Base-by-base conservation (phyloP, 2,113 vertebrate genomes). In the Fulica atra region DNA sequence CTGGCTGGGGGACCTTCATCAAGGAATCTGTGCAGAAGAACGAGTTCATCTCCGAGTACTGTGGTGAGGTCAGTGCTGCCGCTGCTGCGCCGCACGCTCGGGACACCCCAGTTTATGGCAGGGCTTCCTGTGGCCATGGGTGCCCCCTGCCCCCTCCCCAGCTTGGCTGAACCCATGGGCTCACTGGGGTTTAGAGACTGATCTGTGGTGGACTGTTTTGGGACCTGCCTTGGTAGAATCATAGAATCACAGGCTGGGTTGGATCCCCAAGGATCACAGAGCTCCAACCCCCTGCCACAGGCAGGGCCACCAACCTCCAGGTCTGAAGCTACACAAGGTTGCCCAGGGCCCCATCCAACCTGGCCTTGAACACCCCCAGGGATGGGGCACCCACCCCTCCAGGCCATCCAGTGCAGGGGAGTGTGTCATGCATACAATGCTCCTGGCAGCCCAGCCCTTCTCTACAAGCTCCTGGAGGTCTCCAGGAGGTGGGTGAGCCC, bases 1-100 rank as follows among this genome's bases (percentile, higher is more conserved):
- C 99, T 3, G 99, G 99, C 56, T 99, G 99, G 99, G 99, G 99
- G 51, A 99, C 99, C 16, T 99, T 99, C 98, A 99, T 99, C 97
- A 99, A 99, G 97, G 99, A 99, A 88, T 97, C 99, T 1, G 99
- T 99, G 93, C 99, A 99, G 98, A 99, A 99, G 97, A 99, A 99
- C 2, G 99, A 99, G 97, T 99, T 99, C 96, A 99, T 99, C 97
- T 99, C 99, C 0, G 99, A 99, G 74, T 99, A 99, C 95, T 99
- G 99, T 4, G 99, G 99, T 44, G 99, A 99, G 99, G 99, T 98
- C 93, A 98, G 99, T 97, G 81, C 70, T 73, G 9, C 78, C 70
- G 82, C 59, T 74, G 72, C 13, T 7, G 19, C 3, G 24, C 46
- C 4, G 2, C 21, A 57, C 8, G 11, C 53, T 24, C 0, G 0